A percentile compares a stretch with the other conserved stretches of the same genome.
These are phyloP conservation scores for Chelmon rostratus DNA, from an alignment of 2,797 vertebrate genomes.

Conservation along the genomic window DNA sequence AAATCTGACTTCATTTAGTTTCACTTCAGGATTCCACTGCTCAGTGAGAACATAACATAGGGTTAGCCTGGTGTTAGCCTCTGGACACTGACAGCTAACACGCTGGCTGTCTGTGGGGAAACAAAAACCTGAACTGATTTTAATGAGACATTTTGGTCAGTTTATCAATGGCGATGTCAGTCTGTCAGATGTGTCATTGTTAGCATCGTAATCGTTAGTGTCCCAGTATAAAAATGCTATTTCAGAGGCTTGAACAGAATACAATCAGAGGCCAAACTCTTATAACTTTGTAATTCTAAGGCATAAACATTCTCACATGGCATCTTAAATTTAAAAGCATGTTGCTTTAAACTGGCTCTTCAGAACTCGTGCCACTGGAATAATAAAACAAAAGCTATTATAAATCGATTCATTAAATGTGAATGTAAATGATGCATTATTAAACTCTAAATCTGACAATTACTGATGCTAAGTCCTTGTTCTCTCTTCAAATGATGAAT, in stretches of 20 bases:
- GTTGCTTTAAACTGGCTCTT: background rate
- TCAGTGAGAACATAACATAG: background rate
- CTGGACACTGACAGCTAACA: background rate
- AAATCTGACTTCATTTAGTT: background rate
- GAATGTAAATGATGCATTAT: background rate
- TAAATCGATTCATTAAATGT: background rate
- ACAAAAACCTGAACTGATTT: background rate
- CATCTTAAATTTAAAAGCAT: background rate
- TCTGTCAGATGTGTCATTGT: background rate
- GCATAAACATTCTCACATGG: background rate
- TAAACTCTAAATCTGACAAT: background rate
- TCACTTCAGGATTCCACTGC: background rate
- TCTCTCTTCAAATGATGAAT: background rate
- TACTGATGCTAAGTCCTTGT: background rate
- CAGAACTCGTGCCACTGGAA: background rate
- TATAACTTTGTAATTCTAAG: background rate
- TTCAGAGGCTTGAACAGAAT: background rate
- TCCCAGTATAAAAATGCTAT: background rate
- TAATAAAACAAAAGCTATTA: slow-evolving; percentile 1
- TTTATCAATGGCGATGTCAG: slow-evolving; percentile 25
- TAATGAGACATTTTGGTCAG: slow-evolving; percentile 14
- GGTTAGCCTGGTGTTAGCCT: no score
- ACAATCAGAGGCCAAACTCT: background rate
- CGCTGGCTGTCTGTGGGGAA: background rate
- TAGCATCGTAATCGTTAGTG: slow-evolving; percentile 7